Evolutionary conservation across 2,888 invertebrate species (phyloP), one percentile per base, ranked within the genome.

Genomic region (Andrena marginata): DNA sequence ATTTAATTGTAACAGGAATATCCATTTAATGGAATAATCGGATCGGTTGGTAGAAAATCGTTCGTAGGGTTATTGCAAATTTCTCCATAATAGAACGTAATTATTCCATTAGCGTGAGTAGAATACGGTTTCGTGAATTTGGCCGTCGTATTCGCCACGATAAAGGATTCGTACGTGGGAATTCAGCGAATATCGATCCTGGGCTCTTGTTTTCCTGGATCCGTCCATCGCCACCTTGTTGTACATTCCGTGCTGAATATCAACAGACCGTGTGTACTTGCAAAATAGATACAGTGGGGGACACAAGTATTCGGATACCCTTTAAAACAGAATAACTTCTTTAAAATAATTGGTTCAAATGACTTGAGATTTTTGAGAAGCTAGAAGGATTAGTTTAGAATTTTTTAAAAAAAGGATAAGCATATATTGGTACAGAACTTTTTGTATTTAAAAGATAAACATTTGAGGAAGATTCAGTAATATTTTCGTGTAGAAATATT

Each of bases 91-190:
- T 13, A 64, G 56, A 16, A 33, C n/a, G 59, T 31, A 64, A 79
- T 75, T 79, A 75, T 74, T 79, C 74, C 64, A 79, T 79, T 79
- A 75, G 31, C 35, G 48, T 62, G 67, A 63, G 54, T 54, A 20
- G 76, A 77, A 80, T 72, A 77, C 42, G 51, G 70, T 65, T 79
- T 10, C 26, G 2, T 16, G 51, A 23, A 35, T 59, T 33, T 23
- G 69, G 49, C 7, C 33, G 59, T 65, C 56, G 26, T 68, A 68
- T 68, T 60, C 63, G 1, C 23, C 6, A n/a, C 23, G 63, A 80
- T 71, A 77, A 80, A 72, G 77, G 77, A 77, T 59, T 62, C 67
- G 68, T 35, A 77, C 49, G 68, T 73, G 69, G 72, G 42, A 63
- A 77, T 72, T 72, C 63, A 69, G 77, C 23, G 49, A 71, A 77